Percentiles rank a stretch among this genome's conserved stretches.
phyloP scores from a whole-genome alignment of 2,888 invertebrate species.

The Brenthis hecate region DNA sequence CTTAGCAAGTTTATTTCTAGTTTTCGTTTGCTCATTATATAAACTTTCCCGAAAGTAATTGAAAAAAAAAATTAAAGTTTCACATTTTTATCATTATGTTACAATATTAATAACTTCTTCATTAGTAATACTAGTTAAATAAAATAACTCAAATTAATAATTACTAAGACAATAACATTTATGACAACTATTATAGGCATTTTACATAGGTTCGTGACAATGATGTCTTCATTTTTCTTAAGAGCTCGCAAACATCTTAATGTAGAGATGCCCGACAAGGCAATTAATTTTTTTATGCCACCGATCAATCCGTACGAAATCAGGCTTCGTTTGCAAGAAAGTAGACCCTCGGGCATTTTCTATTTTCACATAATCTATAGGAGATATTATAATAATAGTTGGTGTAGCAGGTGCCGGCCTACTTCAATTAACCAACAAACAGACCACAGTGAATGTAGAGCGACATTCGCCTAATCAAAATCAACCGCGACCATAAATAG shows the following conservation, averaged over 20 bases:
- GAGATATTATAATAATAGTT: slow-evolving; percentile 70
- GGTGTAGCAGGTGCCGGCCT: slow-evolving; percentile 54
- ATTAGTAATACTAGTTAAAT: no score
- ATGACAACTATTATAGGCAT: no score
- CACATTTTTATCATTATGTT: no score
- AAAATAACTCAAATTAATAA: no score
- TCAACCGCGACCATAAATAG: slow-evolving; percentile 44
- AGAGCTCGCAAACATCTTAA: neutral
- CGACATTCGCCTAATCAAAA: slow-evolving; percentile 55
- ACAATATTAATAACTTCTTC: no score
- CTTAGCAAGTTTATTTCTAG: no score
- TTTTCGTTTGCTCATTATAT: no score
- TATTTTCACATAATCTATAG: slow-evolving; percentile 74
- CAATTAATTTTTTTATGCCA: slow-evolving; percentile 51
- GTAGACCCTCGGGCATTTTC: slow-evolving; percentile 74
- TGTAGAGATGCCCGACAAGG: slow-evolving; percentile 14
- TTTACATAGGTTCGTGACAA: no score
- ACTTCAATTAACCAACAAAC: slow-evolving; percentile 66
- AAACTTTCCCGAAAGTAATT: no score
- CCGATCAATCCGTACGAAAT: slow-evolving; percentile 57
- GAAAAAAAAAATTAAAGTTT: no score
- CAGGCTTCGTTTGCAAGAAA: slow-evolving; percentile 67
- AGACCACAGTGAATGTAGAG: slow-evolving; percentile 50
- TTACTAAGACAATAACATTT: no score
- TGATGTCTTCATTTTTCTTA: neutral